These are phyloP conservation scores for Adineta ricciae DNA, from an alignment of 2,888 invertebrate species.

Conservation along the genomic window DNA sequence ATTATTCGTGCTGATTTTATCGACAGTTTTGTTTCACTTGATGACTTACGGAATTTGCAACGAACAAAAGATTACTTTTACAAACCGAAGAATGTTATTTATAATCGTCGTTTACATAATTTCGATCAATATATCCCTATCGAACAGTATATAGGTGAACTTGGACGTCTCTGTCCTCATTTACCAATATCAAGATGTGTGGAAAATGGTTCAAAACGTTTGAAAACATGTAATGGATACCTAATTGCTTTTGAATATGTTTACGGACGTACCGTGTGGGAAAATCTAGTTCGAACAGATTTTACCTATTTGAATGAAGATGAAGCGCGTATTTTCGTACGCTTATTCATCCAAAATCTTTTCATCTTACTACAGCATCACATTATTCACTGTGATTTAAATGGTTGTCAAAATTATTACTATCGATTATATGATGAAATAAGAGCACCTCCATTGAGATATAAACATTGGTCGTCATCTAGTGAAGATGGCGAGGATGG, in stretches of 20 bases:
- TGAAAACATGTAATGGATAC: not conserved
- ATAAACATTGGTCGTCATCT: not conserved
- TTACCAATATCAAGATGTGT: not conserved
- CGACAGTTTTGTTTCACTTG: not conserved
- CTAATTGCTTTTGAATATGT: not conserved
- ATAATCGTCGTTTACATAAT: slow-evolving; percentile 6
- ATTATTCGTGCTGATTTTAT: not conserved
- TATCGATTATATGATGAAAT: not conserved
- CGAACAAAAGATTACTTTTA: not conserved
- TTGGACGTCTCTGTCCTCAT: not conserved
- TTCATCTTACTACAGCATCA: not conserved
- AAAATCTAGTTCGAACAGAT: slow-evolving; percentile 15
- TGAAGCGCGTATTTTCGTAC: not conserved
- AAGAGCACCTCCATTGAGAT: not conserved
- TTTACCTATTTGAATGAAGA: not conserved
- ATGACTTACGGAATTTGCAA: not conserved
- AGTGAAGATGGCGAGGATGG: not conserved
- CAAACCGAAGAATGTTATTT: slow-evolving; percentile 3
- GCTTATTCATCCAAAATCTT: not conserved
- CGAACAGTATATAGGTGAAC: not conserved
- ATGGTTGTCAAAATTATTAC: slow-evolving; percentile 1
- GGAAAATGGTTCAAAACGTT: slow-evolving; percentile 18
- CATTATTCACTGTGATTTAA: slow-evolving; percentile 6
- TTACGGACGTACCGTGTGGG: not conserved
- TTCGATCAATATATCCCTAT: slow-evolving; percentile 4